Percentiles rank a stretch among this genome's conserved stretches.
These are phyloP conservation scores for Oncorhynchus kisutch DNA, from an alignment of 2,113 vertebrate species.

Conservation along the genomic window DNA sequence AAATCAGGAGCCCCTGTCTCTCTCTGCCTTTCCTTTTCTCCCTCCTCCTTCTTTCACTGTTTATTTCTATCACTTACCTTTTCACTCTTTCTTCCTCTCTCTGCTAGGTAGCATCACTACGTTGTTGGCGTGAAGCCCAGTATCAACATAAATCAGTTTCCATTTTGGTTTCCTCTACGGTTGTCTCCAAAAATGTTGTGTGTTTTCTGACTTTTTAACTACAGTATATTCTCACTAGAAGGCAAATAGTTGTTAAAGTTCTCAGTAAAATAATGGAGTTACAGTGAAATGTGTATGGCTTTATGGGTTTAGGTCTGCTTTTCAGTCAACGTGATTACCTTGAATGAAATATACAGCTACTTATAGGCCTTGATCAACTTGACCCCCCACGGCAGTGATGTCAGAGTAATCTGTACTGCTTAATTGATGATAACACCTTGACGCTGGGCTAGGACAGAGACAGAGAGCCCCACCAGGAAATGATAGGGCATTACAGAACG, in stretches of 20 bases:
- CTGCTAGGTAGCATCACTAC: background rate
- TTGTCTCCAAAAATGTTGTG: background rate
- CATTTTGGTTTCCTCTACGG: background rate
- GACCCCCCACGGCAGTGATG: background rate
- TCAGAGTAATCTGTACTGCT: background rate
- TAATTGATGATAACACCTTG: background rate
- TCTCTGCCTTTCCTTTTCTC: conserved; percentile 3
- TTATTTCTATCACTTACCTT: background rate
- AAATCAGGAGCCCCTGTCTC: conserved; percentile 58
- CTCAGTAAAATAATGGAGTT: background rate
- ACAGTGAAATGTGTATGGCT: no score
- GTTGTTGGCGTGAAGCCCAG: no score
- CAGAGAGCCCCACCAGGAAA: conserved; percentile 50
- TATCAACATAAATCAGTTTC: background rate
- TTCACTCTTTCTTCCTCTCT: background rate
- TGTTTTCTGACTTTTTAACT: background rate
- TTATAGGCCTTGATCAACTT: background rate
- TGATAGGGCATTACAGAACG: conserved; percentile 32
- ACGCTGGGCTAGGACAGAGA: conserved; percentile 24
- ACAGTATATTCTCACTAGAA: background rate
- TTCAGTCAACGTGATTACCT: background rate
- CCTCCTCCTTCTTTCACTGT: background rate
- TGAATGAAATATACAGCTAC: background rate
- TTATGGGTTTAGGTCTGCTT: background rate
- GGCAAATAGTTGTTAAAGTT: background rate